Conservation (phyloP, 2,888 invertebrate species). For the Liposcelis brunnea region DNA sequence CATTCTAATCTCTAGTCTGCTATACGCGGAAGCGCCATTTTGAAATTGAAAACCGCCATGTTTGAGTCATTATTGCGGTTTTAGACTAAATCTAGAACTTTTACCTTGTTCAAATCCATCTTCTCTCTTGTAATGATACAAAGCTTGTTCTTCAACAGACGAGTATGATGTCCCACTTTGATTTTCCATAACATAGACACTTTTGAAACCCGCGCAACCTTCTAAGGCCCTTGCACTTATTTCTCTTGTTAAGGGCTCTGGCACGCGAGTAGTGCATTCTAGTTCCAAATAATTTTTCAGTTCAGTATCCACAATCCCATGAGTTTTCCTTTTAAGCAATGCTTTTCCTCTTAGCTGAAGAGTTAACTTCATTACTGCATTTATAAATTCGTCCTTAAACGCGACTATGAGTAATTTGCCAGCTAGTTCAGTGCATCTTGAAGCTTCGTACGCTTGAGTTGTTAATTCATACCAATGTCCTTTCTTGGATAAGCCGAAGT, state of each 20-base stretch:
- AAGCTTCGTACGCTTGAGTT: constrained; percentile 39
- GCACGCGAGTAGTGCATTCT: constrained; percentile 22
- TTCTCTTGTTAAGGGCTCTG: constrained; percentile 22
- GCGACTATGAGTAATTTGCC: constrained; percentile 30
- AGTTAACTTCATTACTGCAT: constrained; percentile 10
- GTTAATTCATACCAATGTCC: constrained; percentile 41
- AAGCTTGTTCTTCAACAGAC: constrained; percentile 37
- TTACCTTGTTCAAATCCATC: too few species aligned
- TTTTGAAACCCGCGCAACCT: constrained; percentile 21
- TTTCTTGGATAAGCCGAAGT: constrained; percentile 30
- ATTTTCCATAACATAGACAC: constrained; percentile 21
- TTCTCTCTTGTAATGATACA: constrained; percentile 31
- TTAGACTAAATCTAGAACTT: too few species aligned
- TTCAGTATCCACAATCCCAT: constrained; percentile 19
- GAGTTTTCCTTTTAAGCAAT: constrained; percentile 25
- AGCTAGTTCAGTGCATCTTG: constrained; percentile 30
- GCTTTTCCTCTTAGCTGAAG: constrained; percentile 20
- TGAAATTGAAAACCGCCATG: too few species aligned
- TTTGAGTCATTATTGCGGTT: too few species aligned
- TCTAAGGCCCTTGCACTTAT: constrained; percentile 18
- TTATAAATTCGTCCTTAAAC: constrained; percentile 21
- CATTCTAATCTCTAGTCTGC: too few species aligned
- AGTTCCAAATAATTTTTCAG: constrained; percentile 20
- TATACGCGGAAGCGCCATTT: too few species aligned
- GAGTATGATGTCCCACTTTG: constrained; percentile 24